These are phyloP conservation scores for Asarcornis scutulata DNA, from an alignment of 2,113 vertebrate genomes.

Conservation along the genomic window DNA sequence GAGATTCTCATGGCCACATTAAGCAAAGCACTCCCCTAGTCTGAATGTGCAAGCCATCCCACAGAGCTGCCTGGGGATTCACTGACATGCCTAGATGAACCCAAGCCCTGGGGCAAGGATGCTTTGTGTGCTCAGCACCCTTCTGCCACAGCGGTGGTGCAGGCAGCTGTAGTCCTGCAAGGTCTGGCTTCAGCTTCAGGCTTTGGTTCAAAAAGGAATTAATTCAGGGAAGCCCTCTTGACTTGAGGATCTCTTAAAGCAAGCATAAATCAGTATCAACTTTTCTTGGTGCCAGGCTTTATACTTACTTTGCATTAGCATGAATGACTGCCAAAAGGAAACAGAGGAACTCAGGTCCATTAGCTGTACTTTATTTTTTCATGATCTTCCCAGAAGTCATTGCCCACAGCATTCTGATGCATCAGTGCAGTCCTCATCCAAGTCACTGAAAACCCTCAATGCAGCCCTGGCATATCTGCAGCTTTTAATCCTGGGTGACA, in stretches of 20 bases:
- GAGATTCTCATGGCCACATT: fast-evolving
- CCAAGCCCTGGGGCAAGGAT: fast-evolving
- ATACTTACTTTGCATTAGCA: not conserved
- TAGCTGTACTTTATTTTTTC: not conserved
- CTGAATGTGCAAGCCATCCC: not conserved
- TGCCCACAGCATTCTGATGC: not conserved
- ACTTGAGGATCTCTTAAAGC: not conserved
- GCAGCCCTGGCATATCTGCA: not conserved
- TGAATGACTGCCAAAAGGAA: not conserved
- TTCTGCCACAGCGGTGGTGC: fast-evolving
- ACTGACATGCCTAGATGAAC: fast-evolving
- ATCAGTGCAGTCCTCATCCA: not conserved
- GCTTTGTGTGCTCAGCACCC: not conserved
- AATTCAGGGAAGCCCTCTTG: not conserved
- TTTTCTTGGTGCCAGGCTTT: not conserved
- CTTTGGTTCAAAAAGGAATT: not conserved
- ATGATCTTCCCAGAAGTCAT: constrained; percentile 21
- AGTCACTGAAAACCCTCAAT: not conserved
- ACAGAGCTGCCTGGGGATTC: fast-evolving
- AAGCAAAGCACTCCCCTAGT: not conserved
- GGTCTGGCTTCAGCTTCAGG: not conserved
- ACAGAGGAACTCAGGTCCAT: not conserved
- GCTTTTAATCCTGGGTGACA: not conserved
- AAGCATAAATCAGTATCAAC: not conserved
- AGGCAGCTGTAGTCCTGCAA: not conserved